Percentiles rank a stretch among this genome's conserved stretches.
These are phyloP conservation scores for Mastomys coucha DNA, from an alignment of 2,113 vertebrate genomes.

Conservation along the genomic window DNA sequence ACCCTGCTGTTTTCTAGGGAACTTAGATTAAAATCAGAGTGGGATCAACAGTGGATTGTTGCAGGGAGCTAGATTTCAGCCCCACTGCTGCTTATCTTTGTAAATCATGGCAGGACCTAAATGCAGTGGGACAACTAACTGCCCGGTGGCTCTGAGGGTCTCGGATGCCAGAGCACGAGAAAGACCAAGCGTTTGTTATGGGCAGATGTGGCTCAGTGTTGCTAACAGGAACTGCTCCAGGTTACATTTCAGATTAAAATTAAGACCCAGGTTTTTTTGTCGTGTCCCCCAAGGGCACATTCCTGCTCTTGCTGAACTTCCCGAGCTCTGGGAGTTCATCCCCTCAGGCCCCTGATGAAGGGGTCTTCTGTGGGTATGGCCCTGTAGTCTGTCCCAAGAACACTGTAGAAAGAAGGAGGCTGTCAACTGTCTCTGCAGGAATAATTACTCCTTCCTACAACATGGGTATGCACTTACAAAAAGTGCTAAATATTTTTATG, in stretches of 20 bases:
- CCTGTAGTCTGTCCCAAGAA: neutral
- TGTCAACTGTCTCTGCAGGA: neutral
- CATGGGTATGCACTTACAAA: neutral
- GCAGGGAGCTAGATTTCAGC: neutral
- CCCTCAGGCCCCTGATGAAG: neutral
- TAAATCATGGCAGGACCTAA: neutral
- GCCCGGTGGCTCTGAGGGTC: neutral
- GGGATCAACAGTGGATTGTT: neutral
- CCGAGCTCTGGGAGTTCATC: neutral
- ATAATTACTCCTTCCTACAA: neutral
- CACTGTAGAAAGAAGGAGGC: neutral
- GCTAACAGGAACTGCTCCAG: neutral
- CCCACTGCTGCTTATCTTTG: neutral
- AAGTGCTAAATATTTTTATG: slow-evolving; percentile 30
- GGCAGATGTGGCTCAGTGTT: neutral
- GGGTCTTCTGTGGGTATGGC: neutral
- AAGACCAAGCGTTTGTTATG: neutral
- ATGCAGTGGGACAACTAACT: neutral
- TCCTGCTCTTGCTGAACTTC: neutral
- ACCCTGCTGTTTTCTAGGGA: neutral
- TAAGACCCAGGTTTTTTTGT: too few relatives aligned
- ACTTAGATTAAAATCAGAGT: neutral
- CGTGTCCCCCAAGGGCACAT: neutral
- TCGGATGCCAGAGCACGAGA: neutral
- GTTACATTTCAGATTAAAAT: neutral